Conservation (phyloP, 2,797 vertebrate species). For the Sciurus carolinensis region DNA sequence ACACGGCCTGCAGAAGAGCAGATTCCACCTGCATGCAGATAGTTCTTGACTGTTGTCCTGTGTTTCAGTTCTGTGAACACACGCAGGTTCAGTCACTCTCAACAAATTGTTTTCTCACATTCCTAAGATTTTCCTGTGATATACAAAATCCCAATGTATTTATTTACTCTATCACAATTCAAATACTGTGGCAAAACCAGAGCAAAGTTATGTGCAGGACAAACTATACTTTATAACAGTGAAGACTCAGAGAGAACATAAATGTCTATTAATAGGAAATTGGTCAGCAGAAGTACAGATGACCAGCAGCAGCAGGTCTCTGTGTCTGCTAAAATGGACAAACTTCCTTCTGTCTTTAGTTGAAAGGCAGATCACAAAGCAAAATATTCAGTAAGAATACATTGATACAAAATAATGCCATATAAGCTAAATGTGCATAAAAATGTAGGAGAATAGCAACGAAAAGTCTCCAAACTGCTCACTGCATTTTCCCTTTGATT, state of each 20-base stretch:
- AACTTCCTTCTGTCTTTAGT: background rate
- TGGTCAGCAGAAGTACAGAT: background rate
- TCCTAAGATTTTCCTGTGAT: background rate
- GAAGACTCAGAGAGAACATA: background rate
- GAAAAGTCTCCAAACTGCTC: background rate
- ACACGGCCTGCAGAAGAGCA: background rate
- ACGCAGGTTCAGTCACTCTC: background rate
- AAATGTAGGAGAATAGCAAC: background rate
- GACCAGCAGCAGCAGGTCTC: background rate
- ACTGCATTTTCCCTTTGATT: background rate
- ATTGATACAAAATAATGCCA: background rate
- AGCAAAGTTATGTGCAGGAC: background rate
- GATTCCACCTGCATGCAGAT: rapidly evolving
- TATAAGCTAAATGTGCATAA: background rate
- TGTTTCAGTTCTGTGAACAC: too few species aligned
- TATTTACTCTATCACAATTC: background rate
- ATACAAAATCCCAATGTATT: background rate
- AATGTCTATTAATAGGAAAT: background rate
- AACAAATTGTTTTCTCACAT: background rate
- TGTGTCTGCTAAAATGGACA: background rate
- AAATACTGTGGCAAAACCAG: background rate
- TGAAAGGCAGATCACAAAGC: background rate
- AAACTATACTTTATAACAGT: background rate
- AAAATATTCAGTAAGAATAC: background rate
- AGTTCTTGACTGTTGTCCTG: background rate